Evolutionary conservation across 1,140 invertebrate species (phyloP), one percentile per base, ranked within the genome.

Genomic region (Venturia canescens): DNA sequence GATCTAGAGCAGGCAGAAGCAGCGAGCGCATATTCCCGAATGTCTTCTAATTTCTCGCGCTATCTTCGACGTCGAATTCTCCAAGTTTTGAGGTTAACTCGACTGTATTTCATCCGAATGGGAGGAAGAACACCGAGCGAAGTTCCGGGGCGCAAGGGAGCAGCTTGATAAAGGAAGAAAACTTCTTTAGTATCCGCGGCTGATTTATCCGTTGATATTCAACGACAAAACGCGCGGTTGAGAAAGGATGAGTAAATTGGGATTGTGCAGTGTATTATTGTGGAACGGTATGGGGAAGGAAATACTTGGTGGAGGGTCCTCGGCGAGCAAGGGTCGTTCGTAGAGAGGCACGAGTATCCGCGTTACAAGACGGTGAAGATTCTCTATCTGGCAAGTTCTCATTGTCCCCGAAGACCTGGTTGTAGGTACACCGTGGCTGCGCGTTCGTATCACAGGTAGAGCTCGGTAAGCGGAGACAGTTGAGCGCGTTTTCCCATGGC

Each of bases 401-500:
- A 74, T 48, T 74, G 38, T 48, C 71, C 26, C 26, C 6, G 34
- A 48, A 26, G 44, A 74, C 71, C 48, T 74, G 44, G 11, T 74
- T 74, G 26, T 18, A 29, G 38, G 44, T 74, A 74, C 34, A 34
- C 75, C 71, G 26, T n/a, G 66, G 60, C 75, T 86, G 23, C 44
- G 63, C 44, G 63, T 18, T 29, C 31, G 38, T 26, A 69, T 53
- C 21, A n/a, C n/a, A 48, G 70, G 23, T 70, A 69, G 13, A 69
- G 13, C 27, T 21, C 21, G 60, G 67, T 31, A 21, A 38, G 31
- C 78, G 44, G 57, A 82, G 84, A 87, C 86, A 85, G 88, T 88
- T 89, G 86, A 89, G 87, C 87, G 87, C 81, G 84, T 88, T 91
- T 69, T 91, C 90, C 88, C 90, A 91, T 90, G 88, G 84, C 84